A percentile compares a stretch with the other conserved stretches of the same genome.
Evolutionary conservation across 37 sponge, comb jelly and placozoan genomes (phyloP).

Genomic region (Beroe forskalii): DNA sequence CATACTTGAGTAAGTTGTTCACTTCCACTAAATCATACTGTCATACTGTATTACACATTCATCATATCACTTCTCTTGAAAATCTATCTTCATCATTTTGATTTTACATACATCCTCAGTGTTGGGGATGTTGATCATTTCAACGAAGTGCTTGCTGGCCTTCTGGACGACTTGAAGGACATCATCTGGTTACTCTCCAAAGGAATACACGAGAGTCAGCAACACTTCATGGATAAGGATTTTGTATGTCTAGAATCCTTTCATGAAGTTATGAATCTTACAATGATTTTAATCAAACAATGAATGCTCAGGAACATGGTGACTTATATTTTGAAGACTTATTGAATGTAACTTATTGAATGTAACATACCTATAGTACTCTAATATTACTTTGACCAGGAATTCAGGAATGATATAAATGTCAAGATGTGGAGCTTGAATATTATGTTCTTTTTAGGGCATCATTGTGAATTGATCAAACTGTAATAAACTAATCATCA

Average conservation of each 20-base stretch:
- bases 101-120: background rate
- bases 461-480: too few relatives aligned
- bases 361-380: too few relatives aligned
- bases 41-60: too few relatives aligned
- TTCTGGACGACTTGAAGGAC: slow-evolving; percentile 25
- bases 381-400: too few relatives aligned
- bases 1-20: too few relatives aligned
- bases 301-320: background rate
- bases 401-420: too few relatives aligned
- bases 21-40: too few relatives aligned
- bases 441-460: too few relatives aligned
- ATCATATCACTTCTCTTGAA: too few relatives aligned
- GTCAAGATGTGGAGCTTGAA: too few relatives aligned
- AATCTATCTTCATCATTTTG: background rate
- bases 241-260: slow-evolving; percentile 20
- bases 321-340: too few relatives aligned
- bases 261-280: background rate
- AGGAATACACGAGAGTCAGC: slow-evolving; percentile 59
- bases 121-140: slow-evolving; percentile 24
- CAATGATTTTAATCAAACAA: background rate
- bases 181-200: slow-evolving; percentile 22
- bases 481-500: slow-evolving; percentile 1
- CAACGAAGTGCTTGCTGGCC: slow-evolving; percentile 16
- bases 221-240: background rate
- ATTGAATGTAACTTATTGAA: too few relatives aligned